Evolutionary conservation across 2,113 vertebrate genomes (phyloP), one percentile per base, ranked within the genome.

Genomic region (Pachypanchax playfairii): DNA sequence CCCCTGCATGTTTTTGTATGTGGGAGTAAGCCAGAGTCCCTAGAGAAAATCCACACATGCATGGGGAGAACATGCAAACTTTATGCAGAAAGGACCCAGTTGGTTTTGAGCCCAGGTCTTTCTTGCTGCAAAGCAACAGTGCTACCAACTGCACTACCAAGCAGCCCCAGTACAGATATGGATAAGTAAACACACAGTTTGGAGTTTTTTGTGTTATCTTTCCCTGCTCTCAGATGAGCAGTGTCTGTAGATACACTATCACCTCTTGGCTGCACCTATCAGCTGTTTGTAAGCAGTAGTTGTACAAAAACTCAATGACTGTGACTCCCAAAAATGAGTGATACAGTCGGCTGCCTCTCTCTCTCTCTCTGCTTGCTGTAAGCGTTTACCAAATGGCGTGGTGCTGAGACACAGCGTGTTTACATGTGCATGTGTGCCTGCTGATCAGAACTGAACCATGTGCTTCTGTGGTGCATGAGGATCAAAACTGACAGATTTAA

Each of bases 401-500:
- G 35, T 13, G 12, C 12, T 15, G 35, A 70, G 65, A 79, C 73
- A 71, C 0, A 18, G 11, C 42, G 7, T 13, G 12, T 47, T n/a
- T 49, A 13, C 39, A 53, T 44, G 38, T 62, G 20, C 7, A 2
- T 53, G 64, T 52, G 52, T 42, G 17, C 10, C 3, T 15, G n/a
- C 3, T 15, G 20, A 63, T 48, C 41, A 39, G 25, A 52, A 46
- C 18, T 52, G 56, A 74, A 57, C 25, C 54, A 25, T 53, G 42
- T 35, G 53, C 39, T 2, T 72, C 52, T 60, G 22, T 0, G 11
- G 55, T 58, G 61, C 56, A 53, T 29, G 31, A 13, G 39, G 64
- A 75, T 53, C 65, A 65, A 64, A 86, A 71, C 64, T 70, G 74
- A 79, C 70, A 65, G 65, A 76, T 80, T 72, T 59, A 63, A 74